A percentile compares a stretch with the other conserved stretches of the same genome.
These are phyloP conservation scores for Scytalopus superciliaris DNA, from an alignment of 2,113 vertebrate genomes.

Conservation along the genomic window DNA sequence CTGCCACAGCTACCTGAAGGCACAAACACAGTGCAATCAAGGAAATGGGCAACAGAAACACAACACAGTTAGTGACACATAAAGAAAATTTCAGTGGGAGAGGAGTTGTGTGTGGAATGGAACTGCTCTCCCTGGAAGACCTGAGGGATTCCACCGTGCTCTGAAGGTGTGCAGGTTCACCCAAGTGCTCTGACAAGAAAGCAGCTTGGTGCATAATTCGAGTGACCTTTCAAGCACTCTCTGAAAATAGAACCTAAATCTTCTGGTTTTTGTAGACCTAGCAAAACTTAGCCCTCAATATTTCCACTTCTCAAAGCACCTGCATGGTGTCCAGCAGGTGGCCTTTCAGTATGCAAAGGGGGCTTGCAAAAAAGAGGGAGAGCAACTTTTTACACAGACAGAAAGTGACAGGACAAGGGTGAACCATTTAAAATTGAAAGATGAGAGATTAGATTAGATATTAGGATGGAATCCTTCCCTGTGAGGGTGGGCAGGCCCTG, in stretches of 20 bases:
- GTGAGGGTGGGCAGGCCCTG: neutral
- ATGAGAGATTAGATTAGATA: neutral
- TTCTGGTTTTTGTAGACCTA: neutral
- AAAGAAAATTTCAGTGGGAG: neutral
- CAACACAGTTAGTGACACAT: neutral
- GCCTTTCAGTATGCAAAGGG: neutral
- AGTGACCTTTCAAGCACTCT: neutral
- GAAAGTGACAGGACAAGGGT: neutral
- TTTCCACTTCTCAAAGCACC: neutral
- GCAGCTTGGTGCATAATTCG: neutral
- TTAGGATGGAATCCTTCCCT: neutral
- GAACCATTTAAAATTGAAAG: neutral
- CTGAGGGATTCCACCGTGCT: accelerated
- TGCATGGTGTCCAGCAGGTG: neutral
- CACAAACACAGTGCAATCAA: neutral
- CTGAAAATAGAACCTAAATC: neutral
- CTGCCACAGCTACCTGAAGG: neutral
- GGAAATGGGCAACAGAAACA: neutral
- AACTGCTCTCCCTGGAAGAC: neutral
- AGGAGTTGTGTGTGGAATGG: neutral
- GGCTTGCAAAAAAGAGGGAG: neutral
- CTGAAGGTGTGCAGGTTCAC: neutral
- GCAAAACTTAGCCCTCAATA: neutral
- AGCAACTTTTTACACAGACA: neutral
- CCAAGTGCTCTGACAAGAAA: accelerated